Evolutionary conservation across 1,140 invertebrate species (phyloP).

Genomic region (Caenorhabditis tropicalis): DNA sequence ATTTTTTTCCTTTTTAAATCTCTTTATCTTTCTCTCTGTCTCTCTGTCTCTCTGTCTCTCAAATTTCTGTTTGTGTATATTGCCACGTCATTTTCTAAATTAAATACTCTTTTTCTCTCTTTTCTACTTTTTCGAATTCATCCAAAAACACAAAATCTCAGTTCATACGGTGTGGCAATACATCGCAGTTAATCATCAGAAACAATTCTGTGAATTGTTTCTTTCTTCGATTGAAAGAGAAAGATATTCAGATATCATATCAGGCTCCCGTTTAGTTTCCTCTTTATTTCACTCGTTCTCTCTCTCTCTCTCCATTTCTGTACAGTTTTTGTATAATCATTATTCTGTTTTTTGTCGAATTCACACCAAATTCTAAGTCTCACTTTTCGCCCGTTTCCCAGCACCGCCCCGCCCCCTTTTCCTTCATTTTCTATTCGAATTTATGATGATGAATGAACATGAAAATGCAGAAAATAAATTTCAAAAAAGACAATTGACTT

Average conservation of each 20-base stretch:
- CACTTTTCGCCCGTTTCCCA: not conserved
- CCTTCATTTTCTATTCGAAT: not conserved
- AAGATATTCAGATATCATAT: conserved; percentile 3
- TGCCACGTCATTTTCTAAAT: conserved; percentile 8
- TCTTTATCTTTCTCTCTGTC: not conserved
- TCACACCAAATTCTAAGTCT: conserved; percentile 10
- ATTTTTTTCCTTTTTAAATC: not conserved
- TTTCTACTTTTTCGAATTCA: not conserved
- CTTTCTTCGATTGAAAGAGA: not conserved
- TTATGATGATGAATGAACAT: not conserved
- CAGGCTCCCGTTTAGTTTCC: not conserved
- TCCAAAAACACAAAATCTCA: conserved; percentile 33
- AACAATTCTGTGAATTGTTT: not conserved
- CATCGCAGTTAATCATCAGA: not conserved
- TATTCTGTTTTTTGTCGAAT: not conserved
- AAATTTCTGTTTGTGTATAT: conserved; percentile 32
- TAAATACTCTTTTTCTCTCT: not conserved
- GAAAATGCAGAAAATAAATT: not conserved
- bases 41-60: not conserved
- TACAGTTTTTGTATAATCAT: not conserved
- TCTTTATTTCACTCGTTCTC: not conserved
- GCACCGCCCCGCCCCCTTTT: not conserved
- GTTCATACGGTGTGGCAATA: conserved; percentile 33
- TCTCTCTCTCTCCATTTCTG: not conserved
- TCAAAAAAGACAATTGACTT: not conserved